Percentiles rank a stretch among this genome's conserved stretches.
phyloP scores from a whole-genome alignment of 2,888 invertebrate species.

The Caradrina kadenii region DNA sequence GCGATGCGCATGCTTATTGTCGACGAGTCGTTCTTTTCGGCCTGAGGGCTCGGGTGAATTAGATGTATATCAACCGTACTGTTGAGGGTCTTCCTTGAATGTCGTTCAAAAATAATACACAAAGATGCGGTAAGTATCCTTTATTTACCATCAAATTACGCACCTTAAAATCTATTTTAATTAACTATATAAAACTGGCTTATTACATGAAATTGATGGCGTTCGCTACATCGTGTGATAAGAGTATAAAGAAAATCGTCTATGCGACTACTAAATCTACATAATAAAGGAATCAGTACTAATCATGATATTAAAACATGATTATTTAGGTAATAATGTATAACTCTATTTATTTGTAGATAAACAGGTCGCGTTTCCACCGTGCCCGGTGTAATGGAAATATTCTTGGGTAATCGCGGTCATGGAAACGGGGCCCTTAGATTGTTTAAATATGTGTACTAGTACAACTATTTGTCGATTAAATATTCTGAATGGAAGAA shows the following conservation, averaged over 20 bases:
- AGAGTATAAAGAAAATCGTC: slow-evolving; percentile 64
- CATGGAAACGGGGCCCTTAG: slow-evolving; percentile 55
- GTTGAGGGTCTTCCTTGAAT: too few species aligned
- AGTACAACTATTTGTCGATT: slow-evolving; percentile 30
- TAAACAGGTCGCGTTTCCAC: slow-evolving; percentile 62
- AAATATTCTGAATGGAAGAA: slow-evolving; percentile 44
- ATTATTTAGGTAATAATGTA: slow-evolving; percentile 58
- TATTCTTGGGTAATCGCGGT: slow-evolving; percentile 18
- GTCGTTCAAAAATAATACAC: slow-evolving; percentile 67
- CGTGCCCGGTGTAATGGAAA: slow-evolving; percentile 47
- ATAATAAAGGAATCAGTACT: slow-evolving; percentile 75
- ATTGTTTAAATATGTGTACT: slow-evolving; percentile 23
- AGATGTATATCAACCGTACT: too few species aligned
- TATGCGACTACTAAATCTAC: slow-evolving; percentile 64
- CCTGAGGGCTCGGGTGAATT: too few species aligned
- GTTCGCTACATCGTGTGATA: slow-evolving; percentile 69
- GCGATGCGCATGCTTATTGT: too few species aligned
- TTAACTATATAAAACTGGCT: slow-evolving; percentile 84
- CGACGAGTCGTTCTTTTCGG: too few species aligned
- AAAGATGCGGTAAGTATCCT: slow-evolving; percentile 78
- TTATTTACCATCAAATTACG: slow-evolving; percentile 87
- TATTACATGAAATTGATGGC: slow-evolving; percentile 77
- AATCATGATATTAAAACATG: slow-evolving; percentile 65
- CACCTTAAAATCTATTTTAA: slow-evolving; percentile 82
- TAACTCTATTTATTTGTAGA: slow-evolving; percentile 51